Percentiles rank a stretch among this genome's conserved stretches.
phyloP scores from a whole-genome alignment of 2,888 invertebrate genomes.

The Mythimna pallens region DNA sequence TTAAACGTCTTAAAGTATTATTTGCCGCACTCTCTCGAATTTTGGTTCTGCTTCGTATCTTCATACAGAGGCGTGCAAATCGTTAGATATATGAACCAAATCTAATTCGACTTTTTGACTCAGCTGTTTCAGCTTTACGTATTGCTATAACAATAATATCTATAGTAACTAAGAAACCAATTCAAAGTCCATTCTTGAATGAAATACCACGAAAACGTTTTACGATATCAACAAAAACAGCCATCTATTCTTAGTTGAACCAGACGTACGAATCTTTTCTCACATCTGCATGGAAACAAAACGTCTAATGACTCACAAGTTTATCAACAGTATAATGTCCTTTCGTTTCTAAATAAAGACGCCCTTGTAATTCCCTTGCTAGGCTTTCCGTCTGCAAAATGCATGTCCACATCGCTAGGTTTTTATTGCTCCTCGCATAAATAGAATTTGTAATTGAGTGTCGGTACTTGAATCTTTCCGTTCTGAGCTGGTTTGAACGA shows the following conservation, averaged over 20 bases:
- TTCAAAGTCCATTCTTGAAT: constrained; percentile 25
- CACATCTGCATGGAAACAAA: constrained; percentile 39
- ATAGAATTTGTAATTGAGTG: constrained; percentile 37
- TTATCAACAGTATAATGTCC: constrained; percentile 48
- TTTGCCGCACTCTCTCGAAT: not conserved
- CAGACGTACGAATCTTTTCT: constrained; percentile 27
- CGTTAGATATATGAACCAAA: not conserved
- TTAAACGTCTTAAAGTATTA: not conserved
- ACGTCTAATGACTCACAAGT: constrained; percentile 36
- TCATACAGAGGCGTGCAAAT: not conserved
- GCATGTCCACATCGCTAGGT: constrained; percentile 8
- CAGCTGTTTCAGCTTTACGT: not conserved
- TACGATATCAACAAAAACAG: constrained; percentile 29
- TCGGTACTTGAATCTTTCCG: constrained; percentile 38
- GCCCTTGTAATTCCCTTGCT: constrained; percentile 57
- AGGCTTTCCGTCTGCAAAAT: constrained; percentile 39
- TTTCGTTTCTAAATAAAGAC: constrained; percentile 51
- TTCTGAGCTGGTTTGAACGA: constrained; percentile 32
- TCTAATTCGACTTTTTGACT: not conserved
- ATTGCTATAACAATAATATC: not conserved
- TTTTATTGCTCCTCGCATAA: constrained; percentile 49
- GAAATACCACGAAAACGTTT: constrained; percentile 15
- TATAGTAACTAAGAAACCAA: not conserved
- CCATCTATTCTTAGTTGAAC: constrained; percentile 13
- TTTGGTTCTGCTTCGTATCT: not conserved